phyloP scores from a whole-genome alignment of 2,888 invertebrate species.

The Gastrophysa polygoni region DNA sequence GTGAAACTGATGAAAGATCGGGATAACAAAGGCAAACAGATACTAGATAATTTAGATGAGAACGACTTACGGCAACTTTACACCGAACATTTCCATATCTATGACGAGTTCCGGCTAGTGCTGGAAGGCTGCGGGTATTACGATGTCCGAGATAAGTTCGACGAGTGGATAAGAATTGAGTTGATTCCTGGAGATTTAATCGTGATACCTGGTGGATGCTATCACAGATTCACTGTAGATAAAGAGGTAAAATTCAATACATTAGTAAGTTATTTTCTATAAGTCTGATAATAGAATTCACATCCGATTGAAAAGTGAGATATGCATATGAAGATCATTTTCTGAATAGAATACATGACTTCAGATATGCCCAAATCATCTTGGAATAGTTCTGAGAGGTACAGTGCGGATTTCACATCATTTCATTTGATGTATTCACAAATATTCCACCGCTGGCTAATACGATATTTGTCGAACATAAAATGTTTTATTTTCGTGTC shows the following conservation, averaged over 20 bases:
- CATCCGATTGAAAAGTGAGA: no score
- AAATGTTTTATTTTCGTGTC: no score
- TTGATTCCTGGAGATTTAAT: constrained; percentile 84
- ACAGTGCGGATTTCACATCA: no score
- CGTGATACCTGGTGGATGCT: constrained; percentile 90
- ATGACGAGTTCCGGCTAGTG: constrained; percentile 90
- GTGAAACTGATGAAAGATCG: constrained; percentile 71
- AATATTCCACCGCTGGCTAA: no score
- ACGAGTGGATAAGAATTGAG: constrained; percentile 89
- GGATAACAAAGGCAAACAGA: constrained; percentile 82
- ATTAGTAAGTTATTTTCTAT: no score
- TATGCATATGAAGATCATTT: no score
- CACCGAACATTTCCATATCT: constrained; percentile 88
- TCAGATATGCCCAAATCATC: no score
- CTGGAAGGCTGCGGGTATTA: constrained; percentile 90
- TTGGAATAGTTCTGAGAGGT: no score
- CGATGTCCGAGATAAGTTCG: constrained; percentile 81
- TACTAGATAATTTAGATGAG: constrained; percentile 77
- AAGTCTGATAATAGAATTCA: no score
- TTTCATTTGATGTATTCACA: no score
- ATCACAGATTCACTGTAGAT: constrained; percentile 92
- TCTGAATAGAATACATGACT: no score
- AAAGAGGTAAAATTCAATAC: constrained; percentile 63
- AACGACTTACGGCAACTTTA: constrained; percentile 84
- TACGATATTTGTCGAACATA: no score